Evolutionary conservation across 2,888 invertebrate genomes (phyloP), one percentile per base, ranked within the genome.

Genomic region (Drosophila ezoana): DNA sequence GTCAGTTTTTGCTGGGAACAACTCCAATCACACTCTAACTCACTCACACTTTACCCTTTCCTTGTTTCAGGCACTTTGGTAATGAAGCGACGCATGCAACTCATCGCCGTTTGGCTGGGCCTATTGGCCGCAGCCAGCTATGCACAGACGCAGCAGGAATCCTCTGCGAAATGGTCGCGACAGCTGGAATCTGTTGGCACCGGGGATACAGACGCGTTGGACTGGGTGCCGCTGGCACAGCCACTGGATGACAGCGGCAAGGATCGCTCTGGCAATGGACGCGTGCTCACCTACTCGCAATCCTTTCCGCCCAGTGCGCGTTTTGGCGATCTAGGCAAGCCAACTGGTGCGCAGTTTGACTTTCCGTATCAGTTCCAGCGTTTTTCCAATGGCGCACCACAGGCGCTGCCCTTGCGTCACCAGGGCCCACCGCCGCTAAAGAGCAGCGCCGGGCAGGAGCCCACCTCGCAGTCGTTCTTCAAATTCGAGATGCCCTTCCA

Each of bases 191-290:
- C 84, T 9, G 84, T 82, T n/a, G 88, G 77, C 4, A 60, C 85
- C 0, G 68, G 85, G 8, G 82, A 86, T 16, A 62, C 89, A 28
- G 91, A 91, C 43, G 79, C 90, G 4, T 76, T 91, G 44, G 94
- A 94, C 61, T 94, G 94, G 94, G 92, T 94, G 59, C 94, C 94
- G 13, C 89, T 94, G 52, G 92, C 91, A 0, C 90, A 92, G 23
- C 90, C 92, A 1, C 81, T 90, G 11, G 90, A 91, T 47, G 82
- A 87, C n/a, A 76, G 76, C 4, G 74, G 82, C 70, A 91, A 91
- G 52, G 91, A 92, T 81, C 90, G 91, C 57, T 81, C 88, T 41
- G 90, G 80, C 38, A 91, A 88, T 77, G 92, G 79, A 48, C 92
- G 93, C 16, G 93, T 92, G 14, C 66, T 93, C 32, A 92, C 89